A percentile compares a stretch with the other conserved stretches of the same genome.
Conservation (phyloP, 2,888 invertebrate species). For the Cerceris rybyensis region DNA sequence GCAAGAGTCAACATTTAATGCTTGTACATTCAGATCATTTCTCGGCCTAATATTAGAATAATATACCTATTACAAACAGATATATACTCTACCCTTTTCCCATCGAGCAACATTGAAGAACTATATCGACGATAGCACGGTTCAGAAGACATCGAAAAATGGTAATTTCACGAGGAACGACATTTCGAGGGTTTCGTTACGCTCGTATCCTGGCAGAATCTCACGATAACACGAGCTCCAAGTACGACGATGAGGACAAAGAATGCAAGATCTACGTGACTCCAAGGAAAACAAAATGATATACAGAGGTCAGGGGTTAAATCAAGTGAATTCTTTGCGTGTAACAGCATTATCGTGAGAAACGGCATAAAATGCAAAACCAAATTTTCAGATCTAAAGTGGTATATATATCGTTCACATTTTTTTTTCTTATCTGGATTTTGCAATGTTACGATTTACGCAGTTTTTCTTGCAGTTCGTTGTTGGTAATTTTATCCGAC, state of each 20-base stretch:
- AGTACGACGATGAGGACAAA: slow-evolving; percentile 19
- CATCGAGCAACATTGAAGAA: too few relatives aligned
- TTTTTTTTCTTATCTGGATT: too few relatives aligned
- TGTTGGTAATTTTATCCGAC: not conserved
- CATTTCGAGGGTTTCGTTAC: slow-evolving; percentile 33
- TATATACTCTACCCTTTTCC: not conserved
- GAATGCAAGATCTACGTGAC: slow-evolving; percentile 37
- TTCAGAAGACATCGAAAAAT: not conserved
- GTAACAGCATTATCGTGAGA: slow-evolving; percentile 12
- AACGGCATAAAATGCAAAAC: not conserved
- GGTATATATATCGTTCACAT: too few relatives aligned
- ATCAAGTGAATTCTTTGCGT: slow-evolving; percentile 6
- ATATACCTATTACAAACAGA: slow-evolving; percentile 1
- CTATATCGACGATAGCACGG: too few relatives aligned
- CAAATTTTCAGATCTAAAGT: not conserved
- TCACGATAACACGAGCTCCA: slow-evolving; percentile 18
- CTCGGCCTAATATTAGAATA: slow-evolving; percentile 18
- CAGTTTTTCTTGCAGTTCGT: not conserved
- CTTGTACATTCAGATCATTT: slow-evolving; percentile 32
- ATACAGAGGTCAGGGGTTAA: slow-evolving; percentile 2
- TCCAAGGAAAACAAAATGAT: slow-evolving; percentile 16
- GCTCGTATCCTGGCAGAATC: slow-evolving; percentile 6
- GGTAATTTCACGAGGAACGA: slow-evolving; percentile 1
- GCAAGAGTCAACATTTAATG: slow-evolving; percentile 7
- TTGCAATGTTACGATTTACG: too few relatives aligned